Conservation (phyloP, 1,140 invertebrate genomes). For the Brachionus manjavacas region DNA sequence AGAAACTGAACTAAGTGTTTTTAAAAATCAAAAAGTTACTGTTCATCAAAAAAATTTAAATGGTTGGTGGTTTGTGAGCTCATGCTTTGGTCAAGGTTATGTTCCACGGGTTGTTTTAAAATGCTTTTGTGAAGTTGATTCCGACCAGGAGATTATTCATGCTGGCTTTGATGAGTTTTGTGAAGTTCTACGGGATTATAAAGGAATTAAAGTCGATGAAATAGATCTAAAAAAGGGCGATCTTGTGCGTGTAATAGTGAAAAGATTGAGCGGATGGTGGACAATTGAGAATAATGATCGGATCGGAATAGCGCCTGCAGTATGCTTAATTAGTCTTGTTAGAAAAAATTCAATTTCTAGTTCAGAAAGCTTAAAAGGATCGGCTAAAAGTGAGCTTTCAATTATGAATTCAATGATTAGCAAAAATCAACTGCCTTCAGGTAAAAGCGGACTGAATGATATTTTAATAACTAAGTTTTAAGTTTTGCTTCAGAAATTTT, state of each 20-base stretch:
- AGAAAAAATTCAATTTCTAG: neutral
- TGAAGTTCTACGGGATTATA: neutral
- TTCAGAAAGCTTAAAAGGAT: neutral
- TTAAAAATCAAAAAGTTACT: neutral
- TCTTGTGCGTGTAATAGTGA: neutral
- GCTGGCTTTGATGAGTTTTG: neutral
- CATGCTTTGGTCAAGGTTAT: neutral
- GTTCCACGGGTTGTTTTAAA: neutral
- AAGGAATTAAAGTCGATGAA: neutral
- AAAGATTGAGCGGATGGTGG: neutral
- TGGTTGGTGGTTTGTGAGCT: slow-evolving; percentile 13
- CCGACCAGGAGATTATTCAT: neutral
- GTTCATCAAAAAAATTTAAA: slow-evolving; percentile 6
- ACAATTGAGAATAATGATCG: neutral
- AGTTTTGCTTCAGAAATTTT: neutral
- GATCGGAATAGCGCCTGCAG: neutral
- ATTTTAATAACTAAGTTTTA: neutral
- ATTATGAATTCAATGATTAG: neutral
- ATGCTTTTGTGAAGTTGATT: neutral
- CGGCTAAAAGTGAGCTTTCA: neutral
- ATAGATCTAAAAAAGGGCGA: neutral
- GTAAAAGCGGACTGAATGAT: neutral
- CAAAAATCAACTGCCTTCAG: neutral
- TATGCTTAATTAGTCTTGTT: neutral
- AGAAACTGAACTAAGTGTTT: neutral